Evolutionary conservation across 1,140 invertebrate genomes (phyloP).

Genomic region (Semibalanus balanoides): DNA sequence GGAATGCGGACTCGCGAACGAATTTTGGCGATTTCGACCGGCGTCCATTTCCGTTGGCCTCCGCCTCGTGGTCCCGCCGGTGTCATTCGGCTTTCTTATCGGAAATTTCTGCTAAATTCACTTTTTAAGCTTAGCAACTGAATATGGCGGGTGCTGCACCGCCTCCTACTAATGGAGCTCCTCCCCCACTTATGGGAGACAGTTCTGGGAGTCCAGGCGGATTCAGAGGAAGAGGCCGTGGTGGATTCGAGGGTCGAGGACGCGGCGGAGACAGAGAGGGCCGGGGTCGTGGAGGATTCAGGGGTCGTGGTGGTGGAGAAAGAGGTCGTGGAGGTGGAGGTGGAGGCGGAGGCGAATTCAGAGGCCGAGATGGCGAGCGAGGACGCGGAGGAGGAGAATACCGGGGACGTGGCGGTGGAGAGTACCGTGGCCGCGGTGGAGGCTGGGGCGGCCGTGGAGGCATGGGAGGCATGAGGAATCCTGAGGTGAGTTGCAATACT

Average conservation of each 20-base stretch:
- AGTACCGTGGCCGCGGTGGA: slow-evolving; percentile 26
- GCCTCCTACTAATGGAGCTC: neutral
- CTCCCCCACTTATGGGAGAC: neutral
- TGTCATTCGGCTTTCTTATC: neutral
- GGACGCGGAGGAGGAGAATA: neutral
- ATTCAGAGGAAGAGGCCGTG: neutral
- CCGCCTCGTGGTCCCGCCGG: too few relatives aligned
- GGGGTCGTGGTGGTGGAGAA: neutral
- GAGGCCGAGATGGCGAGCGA: neutral
- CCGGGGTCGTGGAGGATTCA: neutral
- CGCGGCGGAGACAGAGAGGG: neutral
- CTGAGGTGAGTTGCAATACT: neutral
- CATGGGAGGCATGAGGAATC: slow-evolving; percentile 18
- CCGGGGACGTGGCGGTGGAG: slow-evolving; percentile 27
- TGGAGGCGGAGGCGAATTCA: neutral
- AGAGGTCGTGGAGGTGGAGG: neutral
- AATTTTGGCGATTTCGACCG: neutral
- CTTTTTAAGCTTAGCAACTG: neutral
- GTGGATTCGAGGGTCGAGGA: neutral
- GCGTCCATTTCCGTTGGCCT: neutral
- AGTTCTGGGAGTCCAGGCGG: neutral
- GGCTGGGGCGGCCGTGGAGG: slow-evolving; percentile 25
- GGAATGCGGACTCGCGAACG: too few relatives aligned
- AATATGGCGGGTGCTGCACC: neutral
- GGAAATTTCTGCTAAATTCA: neutral